A percentile compares a stretch with the other conserved stretches of the same genome.
Evolutionary conservation across 2,113 vertebrate genomes (phyloP).

Genomic region (Camelus dromedarius): DNA sequence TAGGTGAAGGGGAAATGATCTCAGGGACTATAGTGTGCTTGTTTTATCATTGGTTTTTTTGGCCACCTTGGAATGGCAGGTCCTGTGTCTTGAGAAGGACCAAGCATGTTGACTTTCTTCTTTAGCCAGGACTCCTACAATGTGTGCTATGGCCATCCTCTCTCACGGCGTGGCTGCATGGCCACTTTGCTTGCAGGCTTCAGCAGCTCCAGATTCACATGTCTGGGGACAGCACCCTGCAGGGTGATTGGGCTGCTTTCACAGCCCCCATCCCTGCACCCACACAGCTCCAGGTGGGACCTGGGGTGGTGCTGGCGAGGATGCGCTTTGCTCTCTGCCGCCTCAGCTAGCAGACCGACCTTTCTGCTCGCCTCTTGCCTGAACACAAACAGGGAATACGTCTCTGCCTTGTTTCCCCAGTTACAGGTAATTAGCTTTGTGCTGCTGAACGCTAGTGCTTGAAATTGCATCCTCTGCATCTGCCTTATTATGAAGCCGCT

Average conservation of each 20-base stretch:
- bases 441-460: neutral
- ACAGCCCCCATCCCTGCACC: neutral
- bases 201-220: neutral
- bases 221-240: slow-evolving; percentile 10
- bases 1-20: neutral
- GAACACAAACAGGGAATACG: neutral
- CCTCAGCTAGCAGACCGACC: neutral
- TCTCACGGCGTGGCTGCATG: neutral
- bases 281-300: neutral
- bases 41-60: neutral
- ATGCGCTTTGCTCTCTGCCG: neutral
- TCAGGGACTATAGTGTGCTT: neutral
- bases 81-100: neutral
- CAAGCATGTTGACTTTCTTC: neutral
- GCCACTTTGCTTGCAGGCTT: slow-evolving; percentile 37
- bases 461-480: neutral
- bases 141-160: rapidly evolving
- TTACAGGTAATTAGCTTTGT: neutral
- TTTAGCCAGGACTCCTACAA: neutral
- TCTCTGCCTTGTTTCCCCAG: slow-evolving; percentile 40
- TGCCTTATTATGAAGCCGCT: neutral
- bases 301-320: neutral
- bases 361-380: neutral
- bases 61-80: neutral
- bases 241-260: neutral